A percentile compares a stretch with the other conserved stretches of the same genome.
Conservation (phyloP, 2,113 vertebrate genomes). For the Bothrops jararaca region DNA sequence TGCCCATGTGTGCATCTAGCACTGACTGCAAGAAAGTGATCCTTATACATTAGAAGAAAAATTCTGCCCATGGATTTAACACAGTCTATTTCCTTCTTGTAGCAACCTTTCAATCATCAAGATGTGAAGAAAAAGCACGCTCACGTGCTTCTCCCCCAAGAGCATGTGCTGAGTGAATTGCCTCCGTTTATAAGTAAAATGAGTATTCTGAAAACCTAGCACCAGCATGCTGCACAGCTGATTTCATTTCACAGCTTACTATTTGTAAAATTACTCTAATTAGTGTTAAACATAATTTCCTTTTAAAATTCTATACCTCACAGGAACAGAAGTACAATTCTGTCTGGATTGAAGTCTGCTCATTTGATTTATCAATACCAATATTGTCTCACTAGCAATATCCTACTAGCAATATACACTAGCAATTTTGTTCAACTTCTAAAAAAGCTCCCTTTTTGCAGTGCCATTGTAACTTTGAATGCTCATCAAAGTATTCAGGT, state of each 20-base stretch:
- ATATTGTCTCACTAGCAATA: not conserved
- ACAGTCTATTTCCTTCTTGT: not conserved
- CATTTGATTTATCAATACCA: accelerated
- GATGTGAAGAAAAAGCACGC: not conserved
- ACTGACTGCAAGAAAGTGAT: not conserved
- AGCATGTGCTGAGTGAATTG: accelerated
- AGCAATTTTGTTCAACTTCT: not conserved
- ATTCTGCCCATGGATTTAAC: not conserved
- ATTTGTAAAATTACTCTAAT: slow-evolving; percentile 41
- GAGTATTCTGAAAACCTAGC: slow-evolving; percentile 5
- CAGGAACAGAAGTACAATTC: not conserved
- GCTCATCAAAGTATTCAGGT: not conserved
- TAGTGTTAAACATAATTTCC: slow-evolving; percentile 38
- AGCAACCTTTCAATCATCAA: not conserved
- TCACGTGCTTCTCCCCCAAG: not conserved
- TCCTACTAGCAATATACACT: accelerated
- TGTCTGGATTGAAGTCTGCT: slow-evolving; percentile 11
- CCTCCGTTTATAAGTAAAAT: not conserved
- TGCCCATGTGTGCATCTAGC: not conserved
- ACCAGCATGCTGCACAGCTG: not conserved
- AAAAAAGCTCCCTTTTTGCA: not conserved
- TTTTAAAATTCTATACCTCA: not conserved
- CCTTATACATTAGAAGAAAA: not conserved
- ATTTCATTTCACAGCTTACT: slow-evolving; percentile 12
- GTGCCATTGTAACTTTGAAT: not conserved